Conservation (phyloP, 2,888 invertebrate species). For the Branchipolynoe longqiensis region DNA sequence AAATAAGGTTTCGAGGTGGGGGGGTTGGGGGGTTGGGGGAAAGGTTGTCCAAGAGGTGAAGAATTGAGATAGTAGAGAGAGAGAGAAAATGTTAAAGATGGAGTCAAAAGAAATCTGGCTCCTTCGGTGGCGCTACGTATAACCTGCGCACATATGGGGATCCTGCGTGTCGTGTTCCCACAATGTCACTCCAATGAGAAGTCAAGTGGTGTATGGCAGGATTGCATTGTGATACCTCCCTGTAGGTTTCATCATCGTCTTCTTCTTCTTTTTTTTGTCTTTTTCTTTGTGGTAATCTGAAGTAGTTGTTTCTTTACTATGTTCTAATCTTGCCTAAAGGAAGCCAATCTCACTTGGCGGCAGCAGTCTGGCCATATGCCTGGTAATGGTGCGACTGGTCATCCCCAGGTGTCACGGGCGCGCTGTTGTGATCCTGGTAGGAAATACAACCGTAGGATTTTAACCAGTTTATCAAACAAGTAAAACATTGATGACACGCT, state of each 20-base stretch:
- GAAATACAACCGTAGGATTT: too few species aligned
- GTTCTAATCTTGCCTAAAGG: not conserved
- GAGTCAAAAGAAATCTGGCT: too few species aligned
- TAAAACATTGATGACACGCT: too few species aligned
- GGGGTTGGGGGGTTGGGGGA: not conserved
- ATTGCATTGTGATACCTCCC: not conserved
- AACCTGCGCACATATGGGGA: too few species aligned
- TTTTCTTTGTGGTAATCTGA: not conserved
- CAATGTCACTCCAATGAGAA: too few species aligned
- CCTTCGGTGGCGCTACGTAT: too few species aligned
- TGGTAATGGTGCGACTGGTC: constrained; percentile 53
- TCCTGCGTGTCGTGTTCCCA: too few species aligned
- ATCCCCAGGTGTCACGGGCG: constrained; percentile 54
- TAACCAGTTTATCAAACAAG: too few species aligned
- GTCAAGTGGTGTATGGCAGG: not conserved
- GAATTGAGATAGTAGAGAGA: constrained; percentile 4
- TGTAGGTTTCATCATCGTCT: not conserved
- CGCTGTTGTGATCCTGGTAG: constrained; percentile 53
- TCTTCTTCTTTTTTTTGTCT: not conserved
- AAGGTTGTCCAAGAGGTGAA: not conserved
- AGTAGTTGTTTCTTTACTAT: too few species aligned
- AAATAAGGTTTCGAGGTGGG: not conserved
- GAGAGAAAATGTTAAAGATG: constrained; percentile 18
- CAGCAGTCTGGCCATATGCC: constrained; percentile 52
- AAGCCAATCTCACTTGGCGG: constrained; percentile 52